Base-by-base conservation (phyloP, 2,113 vertebrate genomes). In the Apteryx mantelli region DNA sequence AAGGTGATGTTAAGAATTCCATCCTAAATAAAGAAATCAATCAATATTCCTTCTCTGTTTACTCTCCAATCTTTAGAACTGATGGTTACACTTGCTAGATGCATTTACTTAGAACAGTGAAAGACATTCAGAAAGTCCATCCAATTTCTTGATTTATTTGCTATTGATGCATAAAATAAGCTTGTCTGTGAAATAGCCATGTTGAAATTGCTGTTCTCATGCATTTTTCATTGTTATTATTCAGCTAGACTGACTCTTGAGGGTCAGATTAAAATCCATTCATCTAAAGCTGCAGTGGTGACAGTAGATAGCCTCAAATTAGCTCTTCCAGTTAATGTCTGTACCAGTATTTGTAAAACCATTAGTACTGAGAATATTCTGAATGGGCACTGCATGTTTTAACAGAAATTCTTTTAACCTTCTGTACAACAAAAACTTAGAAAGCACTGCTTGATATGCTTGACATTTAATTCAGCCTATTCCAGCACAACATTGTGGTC, bases 181-280 rank as follows among this genome's bases (percentile, higher is more conserved):
- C 98, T 98, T 98, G 97, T 98, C 98, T 98, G 97, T 98, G 98
- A 98, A 98, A 98, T 91, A 98, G 89, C 97, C 97, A 96, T 93
- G 97, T 96, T 98, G 97, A 98, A 98, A 98, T 98, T 98, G 98
- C 97, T 98, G 96, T 98, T 98, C 98, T 98, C 97, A 98, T 98
- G 98, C 98, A 98, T 98, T 98, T 97, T 98, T 98, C 98, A 98
- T 98, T 98, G 98, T 98, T 98, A 97, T 98, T 98, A 98, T 98
- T 98, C 92, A 7, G 95, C 97, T 97, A 97, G 96, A 95, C 97
- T 96, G 97, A 97, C 96, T 98, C 96, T 97, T 97, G 97, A 97
- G 98, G 98, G 98, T 98, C 98, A 98, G 98, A 98, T 98, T 98
- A 98, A 98, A 98, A 98, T 98, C 97, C 97, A 98, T 97, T 98